Evolutionary conservation across 2,888 invertebrate genomes (phyloP).

Genomic region (Euspilapteryx auroguttella): DNA sequence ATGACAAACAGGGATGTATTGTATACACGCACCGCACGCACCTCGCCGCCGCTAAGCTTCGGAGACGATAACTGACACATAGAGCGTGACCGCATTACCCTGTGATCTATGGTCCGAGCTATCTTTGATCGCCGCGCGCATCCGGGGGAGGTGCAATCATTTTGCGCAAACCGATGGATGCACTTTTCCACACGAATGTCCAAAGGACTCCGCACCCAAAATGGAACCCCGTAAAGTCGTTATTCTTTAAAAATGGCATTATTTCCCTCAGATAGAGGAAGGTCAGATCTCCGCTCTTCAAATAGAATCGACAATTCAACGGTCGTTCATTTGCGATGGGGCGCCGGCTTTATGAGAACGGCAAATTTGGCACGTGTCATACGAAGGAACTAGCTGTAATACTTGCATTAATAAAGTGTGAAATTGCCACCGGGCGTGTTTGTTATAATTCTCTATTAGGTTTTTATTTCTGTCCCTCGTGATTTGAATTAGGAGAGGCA

Average conservation of each 20-base stretch:
- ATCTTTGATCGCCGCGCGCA: neutral
- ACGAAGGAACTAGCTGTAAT: conserved; percentile 55
- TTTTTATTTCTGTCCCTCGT: conserved; percentile 19
- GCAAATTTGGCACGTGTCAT: conserved; percentile 56
- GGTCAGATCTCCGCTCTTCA: conserved; percentile 2
- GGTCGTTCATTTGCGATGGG: conserved; percentile 12
- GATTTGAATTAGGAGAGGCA: conserved; percentile 6
- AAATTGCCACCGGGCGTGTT: conserved; percentile 54
- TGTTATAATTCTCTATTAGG: conserved; percentile 53
- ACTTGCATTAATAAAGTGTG: conserved; percentile 62
- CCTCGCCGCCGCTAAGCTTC: no score
- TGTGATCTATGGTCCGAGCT: conserved; percentile 48
- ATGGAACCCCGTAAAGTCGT: no score
- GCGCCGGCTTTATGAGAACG: conserved; percentile 43
- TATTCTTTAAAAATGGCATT: no score
- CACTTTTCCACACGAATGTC: neutral
- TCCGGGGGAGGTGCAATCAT: no score
- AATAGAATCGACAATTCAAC: conserved; percentile 22
- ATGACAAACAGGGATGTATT: conserved; percentile 45
- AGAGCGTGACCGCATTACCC: conserved; percentile 58
- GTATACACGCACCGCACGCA: conserved; percentile 20
- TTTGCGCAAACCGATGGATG: neutral
- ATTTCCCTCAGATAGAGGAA: no score
- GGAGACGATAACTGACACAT: conserved; percentile 59
- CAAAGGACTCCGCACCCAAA: no score